Evolutionary conservation across 30 jellyfish, hydroid and myxozoan species (phyloP).

Genomic region (Chrysaora quinquecirrha): DNA sequence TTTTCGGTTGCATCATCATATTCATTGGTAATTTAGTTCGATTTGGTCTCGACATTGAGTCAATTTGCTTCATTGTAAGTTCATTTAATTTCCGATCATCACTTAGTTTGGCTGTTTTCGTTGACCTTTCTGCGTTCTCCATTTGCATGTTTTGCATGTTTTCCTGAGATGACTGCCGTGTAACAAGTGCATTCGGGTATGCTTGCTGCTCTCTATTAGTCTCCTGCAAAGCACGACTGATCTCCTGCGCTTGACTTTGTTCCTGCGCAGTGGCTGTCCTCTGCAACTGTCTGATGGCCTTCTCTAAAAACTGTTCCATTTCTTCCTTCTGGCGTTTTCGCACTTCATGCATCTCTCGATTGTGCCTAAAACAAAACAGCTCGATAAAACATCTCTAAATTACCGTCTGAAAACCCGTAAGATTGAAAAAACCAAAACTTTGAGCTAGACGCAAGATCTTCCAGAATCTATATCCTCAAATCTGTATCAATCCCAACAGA

Average conservation of each 20-base stretch:
- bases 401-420: too few relatives aligned
- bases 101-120: conserved; percentile 17
- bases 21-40: conserved; percentile 53
- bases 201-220: too few relatives aligned
- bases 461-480: too few relatives aligned
- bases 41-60: conserved; percentile 70
- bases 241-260: conserved; percentile 14
- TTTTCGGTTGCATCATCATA: conserved; percentile 50
- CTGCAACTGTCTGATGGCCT: conserved; percentile 46
- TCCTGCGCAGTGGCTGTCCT: conserved; percentile 42
- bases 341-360: conserved; percentile 67
- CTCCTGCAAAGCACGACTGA: conserved; percentile 3
- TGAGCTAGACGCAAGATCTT: too few relatives aligned
- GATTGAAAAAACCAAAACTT: too few relatives aligned
- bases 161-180: conserved; percentile 15
- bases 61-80: conserved; percentile 77
- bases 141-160: conserved; percentile 10
- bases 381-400: too few relatives aligned
- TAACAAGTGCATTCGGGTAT: too few relatives aligned
- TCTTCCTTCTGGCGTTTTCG: conserved; percentile 82
- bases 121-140: conserved; percentile 48
- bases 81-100: conserved; percentile 62
- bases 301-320: conserved; percentile 43
- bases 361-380: too few relatives aligned
- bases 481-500: too few relatives aligned